phyloP scores from a whole-genome alignment of 2,888 invertebrate species.

The Rotaria socialis region DNA sequence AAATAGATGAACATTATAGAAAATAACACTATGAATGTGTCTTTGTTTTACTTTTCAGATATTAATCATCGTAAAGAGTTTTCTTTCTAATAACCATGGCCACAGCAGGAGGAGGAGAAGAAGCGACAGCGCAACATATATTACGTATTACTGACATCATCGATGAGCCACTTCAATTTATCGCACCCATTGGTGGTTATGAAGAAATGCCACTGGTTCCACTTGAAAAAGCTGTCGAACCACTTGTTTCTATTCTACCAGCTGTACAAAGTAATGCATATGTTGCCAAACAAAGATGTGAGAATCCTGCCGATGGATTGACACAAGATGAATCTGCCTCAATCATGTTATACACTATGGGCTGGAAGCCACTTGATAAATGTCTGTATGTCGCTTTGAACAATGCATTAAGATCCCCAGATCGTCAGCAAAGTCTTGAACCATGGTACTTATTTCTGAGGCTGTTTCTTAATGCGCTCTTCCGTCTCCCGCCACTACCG shows the following conservation, averaged over 20 bases:
- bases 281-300: background rate
- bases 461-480: background rate
- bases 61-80: too few species aligned
- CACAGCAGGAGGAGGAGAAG: background rate
- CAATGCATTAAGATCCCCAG: background rate
- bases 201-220: background rate
- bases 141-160: background rate
- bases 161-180: background rate
- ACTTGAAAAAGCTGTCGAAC: background rate
- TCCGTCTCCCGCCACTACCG: background rate
- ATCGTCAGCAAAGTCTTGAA: background rate
- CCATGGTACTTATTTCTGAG: background rate
- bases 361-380: background rate
- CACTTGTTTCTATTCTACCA: background rate
- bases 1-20: too few species aligned
- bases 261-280: background rate
- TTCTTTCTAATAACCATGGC: too few species aligned
- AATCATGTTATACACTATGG: background rate
- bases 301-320: background rate
- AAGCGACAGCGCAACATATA: background rate
- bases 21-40: too few species aligned
- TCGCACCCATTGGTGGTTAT: background rate
- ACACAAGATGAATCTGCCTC: background rate
- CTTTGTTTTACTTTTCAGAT: too few species aligned
- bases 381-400: background rate